These are phyloP conservation scores for Microtus oregoni DNA, from an alignment of 2,113 vertebrate species.

Conservation along the genomic window DNA sequence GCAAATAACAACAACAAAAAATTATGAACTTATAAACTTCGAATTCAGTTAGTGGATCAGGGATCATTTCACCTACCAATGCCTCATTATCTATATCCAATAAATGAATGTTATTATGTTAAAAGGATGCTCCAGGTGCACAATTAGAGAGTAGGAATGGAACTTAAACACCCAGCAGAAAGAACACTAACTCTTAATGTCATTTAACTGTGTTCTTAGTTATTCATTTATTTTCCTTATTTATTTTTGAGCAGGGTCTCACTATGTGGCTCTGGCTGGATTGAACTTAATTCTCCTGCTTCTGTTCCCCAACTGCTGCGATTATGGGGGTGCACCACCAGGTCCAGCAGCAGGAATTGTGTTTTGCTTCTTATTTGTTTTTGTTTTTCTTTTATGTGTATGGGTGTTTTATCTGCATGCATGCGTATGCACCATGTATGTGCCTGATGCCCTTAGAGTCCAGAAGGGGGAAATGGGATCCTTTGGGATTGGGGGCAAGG, in stretches of 20 bases:
- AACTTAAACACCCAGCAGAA: neutral
- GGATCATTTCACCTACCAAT: neutral
- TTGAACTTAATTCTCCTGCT: neutral
- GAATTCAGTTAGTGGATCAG: neutral
- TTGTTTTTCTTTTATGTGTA: neutral
- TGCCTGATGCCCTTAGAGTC: neutral
- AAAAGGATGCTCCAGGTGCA: neutral
- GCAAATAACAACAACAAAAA: neutral
- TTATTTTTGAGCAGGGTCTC: neutral
- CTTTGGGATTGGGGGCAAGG: neutral
- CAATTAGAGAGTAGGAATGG: neutral
- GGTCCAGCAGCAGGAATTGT: neutral
- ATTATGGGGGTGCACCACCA: neutral
- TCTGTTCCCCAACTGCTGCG: too few relatives aligned
- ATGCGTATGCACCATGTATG: neutral
- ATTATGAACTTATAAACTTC: neutral
- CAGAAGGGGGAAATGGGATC: neutral
- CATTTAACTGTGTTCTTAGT: neutral
- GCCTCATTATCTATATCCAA: neutral
- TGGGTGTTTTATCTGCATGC: neutral
- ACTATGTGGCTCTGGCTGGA: neutral
- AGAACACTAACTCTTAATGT: neutral
- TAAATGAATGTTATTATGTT: neutral
- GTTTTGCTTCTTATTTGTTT: neutral
- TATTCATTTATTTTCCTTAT: neutral